Evolutionary conservation across 2,888 invertebrate species (phyloP).

Genomic region (Rugalucina vietnamica): DNA sequence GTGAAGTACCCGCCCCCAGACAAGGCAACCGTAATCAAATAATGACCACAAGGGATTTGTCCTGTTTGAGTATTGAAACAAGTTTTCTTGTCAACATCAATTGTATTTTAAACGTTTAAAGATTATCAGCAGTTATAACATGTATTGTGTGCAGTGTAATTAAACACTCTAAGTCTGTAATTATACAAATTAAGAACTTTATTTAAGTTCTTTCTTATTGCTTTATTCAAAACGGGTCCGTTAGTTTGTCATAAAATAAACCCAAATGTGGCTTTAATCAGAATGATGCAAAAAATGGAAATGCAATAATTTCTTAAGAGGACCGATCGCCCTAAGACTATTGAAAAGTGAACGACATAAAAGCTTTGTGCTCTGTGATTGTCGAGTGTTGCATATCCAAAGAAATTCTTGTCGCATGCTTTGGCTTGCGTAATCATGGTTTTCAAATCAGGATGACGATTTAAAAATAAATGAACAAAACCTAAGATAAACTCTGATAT

Average conservation of each 20-base stretch:
- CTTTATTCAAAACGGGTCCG: neutral
- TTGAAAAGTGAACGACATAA: too few species aligned
- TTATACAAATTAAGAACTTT: neutral
- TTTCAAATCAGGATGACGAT: too few species aligned
- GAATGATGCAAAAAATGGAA: neutral
- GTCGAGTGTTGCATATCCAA: too few species aligned
- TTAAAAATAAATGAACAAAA: too few species aligned
- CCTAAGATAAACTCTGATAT: too few species aligned
- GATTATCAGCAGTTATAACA: neutral
- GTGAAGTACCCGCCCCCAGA: slow-evolving; percentile 13
- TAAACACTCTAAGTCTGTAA: neutral
- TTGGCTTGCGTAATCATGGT: too few species aligned
- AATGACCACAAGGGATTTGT: neutral
- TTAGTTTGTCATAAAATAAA: slow-evolving; percentile 6
- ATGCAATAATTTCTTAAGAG: too few species aligned
- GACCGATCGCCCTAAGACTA: too few species aligned
- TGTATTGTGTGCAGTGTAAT: neutral
- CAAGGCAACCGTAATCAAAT: neutral
- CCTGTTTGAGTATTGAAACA: neutral
- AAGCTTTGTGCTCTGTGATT: too few species aligned
- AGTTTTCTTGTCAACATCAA: neutral
- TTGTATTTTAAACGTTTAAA: neutral
- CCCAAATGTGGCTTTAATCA: slow-evolving; percentile 1
- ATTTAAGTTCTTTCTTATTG: neutral
- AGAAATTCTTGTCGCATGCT: too few species aligned